phyloP scores from a whole-genome alignment of 2,888 invertebrate species.

The Conchocele bisecta region DNA sequence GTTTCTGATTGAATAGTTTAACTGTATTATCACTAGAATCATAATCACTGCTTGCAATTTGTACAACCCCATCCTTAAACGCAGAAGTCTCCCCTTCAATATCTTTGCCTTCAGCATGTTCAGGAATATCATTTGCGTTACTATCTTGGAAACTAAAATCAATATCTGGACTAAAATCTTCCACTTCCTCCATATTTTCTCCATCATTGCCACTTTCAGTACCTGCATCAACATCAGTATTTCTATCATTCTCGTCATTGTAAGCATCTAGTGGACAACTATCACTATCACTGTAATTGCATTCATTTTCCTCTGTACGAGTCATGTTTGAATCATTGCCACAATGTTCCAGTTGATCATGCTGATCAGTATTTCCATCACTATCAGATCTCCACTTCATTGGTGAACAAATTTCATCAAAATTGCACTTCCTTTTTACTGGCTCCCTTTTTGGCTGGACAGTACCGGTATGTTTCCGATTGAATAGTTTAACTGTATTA shows the following conservation, averaged over 20 bases:
- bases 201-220: neutral
- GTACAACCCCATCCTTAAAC: neutral
- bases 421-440: slow-evolving; percentile 26
- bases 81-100: neutral
- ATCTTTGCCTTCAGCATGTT: neutral
- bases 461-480: too few species aligned
- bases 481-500: neutral
- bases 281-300: neutral
- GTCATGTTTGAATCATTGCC: too few species aligned
- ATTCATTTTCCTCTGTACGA: too few species aligned
- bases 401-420: slow-evolving; percentile 12
- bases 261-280: neutral
- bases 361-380: too few species aligned
- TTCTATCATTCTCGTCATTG: neutral
- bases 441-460: neutral
- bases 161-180: slow-evolving; percentile 22
- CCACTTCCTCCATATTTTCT: neutral
- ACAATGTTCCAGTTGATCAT: too few species aligned
- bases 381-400: neutral
- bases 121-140: slow-evolving; percentile 9
- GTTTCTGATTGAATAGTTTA: too few species aligned
- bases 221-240: neutral
- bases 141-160: slow-evolving; percentile 22
- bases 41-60: slow-evolving; percentile 8
- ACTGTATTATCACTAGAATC: neutral